Percentiles rank a stretch among this genome's conserved stretches.
These are phyloP conservation scores for Meteorus cinctellus DNA, from an alignment of 2,888 invertebrate species.

Conservation along the genomic window DNA sequence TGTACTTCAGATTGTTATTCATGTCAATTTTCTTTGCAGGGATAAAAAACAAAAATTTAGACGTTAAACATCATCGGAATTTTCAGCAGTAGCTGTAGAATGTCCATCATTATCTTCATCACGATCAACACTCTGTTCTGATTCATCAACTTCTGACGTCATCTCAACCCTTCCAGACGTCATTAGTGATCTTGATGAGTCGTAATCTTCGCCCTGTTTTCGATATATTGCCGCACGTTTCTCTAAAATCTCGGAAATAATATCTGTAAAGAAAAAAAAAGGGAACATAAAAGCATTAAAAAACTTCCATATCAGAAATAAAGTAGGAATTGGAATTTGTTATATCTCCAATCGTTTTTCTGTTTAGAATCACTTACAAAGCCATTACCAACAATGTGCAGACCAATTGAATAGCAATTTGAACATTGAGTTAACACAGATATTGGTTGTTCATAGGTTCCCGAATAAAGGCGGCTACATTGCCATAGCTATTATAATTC, in stretches of 20 bases:
- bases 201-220: constrained; percentile 69
- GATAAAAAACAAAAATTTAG: background rate
- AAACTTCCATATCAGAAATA: background rate
- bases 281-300: constrained; percentile 19
- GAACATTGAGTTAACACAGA: background rate
- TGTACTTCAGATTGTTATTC: background rate
- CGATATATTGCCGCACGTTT: constrained; percentile 81
- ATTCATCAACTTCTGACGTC: constrained; percentile 37
- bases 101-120: constrained; percentile 57
- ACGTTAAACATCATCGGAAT: constrained; percentile 42
- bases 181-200: constrained; percentile 54
- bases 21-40: background rate
- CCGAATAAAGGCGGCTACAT: background rate
- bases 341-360: background rate
- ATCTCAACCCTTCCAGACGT: constrained; percentile 63
- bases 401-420: background rate
- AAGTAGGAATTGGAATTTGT: background rate
- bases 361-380: background rate
- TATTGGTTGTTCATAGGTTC: background rate
- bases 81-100: constrained; percentile 36
- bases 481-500: background rate
- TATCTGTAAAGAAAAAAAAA: constrained; percentile 75
- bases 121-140: constrained; percentile 54
- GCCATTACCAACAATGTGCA: background rate
- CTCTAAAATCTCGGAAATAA: constrained; percentile 85